These are phyloP conservation scores for Sitta europaea DNA, from an alignment of 2,113 vertebrate species.

Conservation along the genomic window DNA sequence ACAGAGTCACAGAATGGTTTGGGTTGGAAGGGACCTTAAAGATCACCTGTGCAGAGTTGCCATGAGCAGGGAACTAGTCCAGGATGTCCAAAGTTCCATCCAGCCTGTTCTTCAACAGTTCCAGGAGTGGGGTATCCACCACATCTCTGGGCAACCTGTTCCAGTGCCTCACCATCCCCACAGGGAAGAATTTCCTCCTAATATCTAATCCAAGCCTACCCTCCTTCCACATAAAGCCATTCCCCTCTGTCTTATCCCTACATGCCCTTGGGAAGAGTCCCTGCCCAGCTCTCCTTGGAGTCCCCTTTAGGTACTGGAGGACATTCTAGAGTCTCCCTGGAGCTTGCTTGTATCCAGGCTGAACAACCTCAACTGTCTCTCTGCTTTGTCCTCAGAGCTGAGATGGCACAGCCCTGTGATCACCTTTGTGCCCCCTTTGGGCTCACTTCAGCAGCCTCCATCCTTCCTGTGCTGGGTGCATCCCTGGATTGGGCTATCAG, in stretches of 20 bases:
- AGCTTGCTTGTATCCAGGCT: not conserved
- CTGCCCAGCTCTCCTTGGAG: not conserved
- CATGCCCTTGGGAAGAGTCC: not conserved
- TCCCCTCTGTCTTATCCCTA: not conserved
- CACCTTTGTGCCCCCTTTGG: not conserved
- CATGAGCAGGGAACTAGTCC: not conserved
- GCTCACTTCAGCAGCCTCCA: not conserved
- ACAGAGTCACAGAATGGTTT: not conserved
- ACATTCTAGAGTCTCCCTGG: rapidly evolving
- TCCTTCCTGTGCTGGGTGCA: not conserved
- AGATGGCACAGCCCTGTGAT: not conserved
- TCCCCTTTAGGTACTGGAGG: not conserved
- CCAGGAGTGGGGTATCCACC: not conserved
- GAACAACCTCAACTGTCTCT: not conserved
- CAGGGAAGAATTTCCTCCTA: not conserved
- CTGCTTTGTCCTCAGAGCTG: not conserved
- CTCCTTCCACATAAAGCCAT: not conserved
- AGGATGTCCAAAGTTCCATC: not conserved
- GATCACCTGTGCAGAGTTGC: too few relatives aligned
- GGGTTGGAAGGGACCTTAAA: not conserved
- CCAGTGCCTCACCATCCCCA: not conserved
- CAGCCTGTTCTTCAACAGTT: not conserved
- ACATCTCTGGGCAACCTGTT: not conserved
- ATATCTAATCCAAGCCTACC: not conserved
- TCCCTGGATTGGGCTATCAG: too few relatives aligned